These are phyloP conservation scores for Ectropis grisescens DNA, from an alignment of 1,140 invertebrate species.

Conservation along the genomic window DNA sequence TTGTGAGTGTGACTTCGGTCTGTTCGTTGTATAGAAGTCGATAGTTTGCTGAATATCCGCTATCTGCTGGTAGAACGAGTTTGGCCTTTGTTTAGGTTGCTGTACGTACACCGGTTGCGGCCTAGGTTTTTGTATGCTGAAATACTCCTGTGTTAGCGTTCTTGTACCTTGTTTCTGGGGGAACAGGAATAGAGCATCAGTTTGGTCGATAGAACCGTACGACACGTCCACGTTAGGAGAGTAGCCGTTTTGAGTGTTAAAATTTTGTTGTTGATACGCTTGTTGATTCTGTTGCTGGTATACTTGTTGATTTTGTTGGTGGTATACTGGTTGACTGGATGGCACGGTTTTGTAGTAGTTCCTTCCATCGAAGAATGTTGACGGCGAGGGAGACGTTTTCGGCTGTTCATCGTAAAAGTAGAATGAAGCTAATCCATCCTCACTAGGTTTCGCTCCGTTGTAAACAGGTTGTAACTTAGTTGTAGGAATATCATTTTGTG, in stretches of 20 bases:
- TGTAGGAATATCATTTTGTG: constrained; percentile 68
- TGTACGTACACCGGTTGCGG: constrained; percentile 43
- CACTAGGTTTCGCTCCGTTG: constrained; percentile 53
- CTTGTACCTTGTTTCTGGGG: constrained; percentile 67
- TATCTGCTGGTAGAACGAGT: constrained; percentile 68
- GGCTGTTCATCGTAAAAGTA: constrained; percentile 73
- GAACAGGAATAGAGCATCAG: constrained; percentile 55
- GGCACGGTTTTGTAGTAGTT: constrained; percentile 64
- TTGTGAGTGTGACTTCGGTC: constrained; percentile 55
- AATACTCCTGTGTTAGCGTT: constrained; percentile 64
- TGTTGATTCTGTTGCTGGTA: not conserved
- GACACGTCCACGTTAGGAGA: constrained; percentile 48
- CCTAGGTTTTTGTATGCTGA: constrained; percentile 60
- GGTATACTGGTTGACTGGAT: constrained; percentile 21
- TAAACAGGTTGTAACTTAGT: constrained; percentile 65
- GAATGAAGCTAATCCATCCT: constrained; percentile 66
- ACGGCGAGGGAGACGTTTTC: constrained; percentile 42
- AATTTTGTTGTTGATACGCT: constrained; percentile 25
- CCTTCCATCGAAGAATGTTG: constrained; percentile 54
- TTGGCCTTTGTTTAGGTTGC: constrained; percentile 48
- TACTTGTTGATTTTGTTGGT: constrained; percentile 21
- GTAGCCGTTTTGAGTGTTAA: constrained; percentile 39
- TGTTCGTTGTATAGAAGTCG: constrained; percentile 64
- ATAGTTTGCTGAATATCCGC: constrained; percentile 69
- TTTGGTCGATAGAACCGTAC: constrained; percentile 58